Evolutionary conservation across 1,140 invertebrate species (phyloP), one percentile per base, ranked within the genome.

Genomic region (Aporrectodea caliginosa): DNA sequence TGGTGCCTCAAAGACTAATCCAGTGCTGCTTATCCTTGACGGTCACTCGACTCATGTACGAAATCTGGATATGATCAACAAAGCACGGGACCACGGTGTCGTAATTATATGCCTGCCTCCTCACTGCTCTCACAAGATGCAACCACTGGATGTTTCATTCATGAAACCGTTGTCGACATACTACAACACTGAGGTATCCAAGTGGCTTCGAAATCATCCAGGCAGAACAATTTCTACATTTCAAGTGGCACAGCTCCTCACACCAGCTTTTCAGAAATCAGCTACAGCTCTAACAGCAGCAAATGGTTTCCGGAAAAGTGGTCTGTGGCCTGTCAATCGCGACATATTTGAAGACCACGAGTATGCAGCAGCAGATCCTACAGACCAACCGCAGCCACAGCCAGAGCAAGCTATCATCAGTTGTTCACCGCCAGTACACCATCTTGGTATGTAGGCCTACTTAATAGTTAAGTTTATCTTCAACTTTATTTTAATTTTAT

Each of bases 11-110:
- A 73, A 80, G 43, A 76, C 71, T 72, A 43, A 35, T 16, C 74
- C 70, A 16, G 31, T 78, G 35, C 34, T 83, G 30, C 68, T 83
- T 1, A 77, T 83, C 16, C 70, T 79, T 6, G 82, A 83, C 78
- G 76, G 78, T n/a, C 82, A 83, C 33, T 16, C 78, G 31, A 81
- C 75, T 74, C 81, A 83, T 79, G 81, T 77, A 75, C 6, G 6
- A 58, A 58, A 58, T 22, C 22, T 58, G 43, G 73, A 74, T 1
- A 0, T 0, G n/a, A 74, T 31, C 73, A 74, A 74, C 30, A 74
- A 74, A 35, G 73, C 73, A 27, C 73, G 0, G 34, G 43, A 77
- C 6, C 30, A 77, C 43, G 1, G 35, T n/a, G 75, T 77, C 27
- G 27, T 58, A 29, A 1, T 78, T 2, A 68, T 71, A 27, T 71